These are phyloP conservation scores for Acyrthosiphon pisum DNA, from an alignment of 1,140 invertebrate species.

Conservation along the genomic window DNA sequence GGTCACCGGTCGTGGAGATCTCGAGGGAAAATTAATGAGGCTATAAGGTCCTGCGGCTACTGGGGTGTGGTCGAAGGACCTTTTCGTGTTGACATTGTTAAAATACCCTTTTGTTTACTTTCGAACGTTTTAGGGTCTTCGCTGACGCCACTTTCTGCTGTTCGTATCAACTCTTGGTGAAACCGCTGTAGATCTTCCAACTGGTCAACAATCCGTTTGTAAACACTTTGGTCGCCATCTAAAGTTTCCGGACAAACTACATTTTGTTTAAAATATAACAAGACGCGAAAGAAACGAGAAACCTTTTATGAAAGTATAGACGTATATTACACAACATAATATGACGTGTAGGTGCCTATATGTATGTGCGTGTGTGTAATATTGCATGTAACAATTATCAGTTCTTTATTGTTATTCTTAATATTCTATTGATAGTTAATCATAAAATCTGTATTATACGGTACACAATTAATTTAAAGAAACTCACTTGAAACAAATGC, in stretches of 20 bases:
- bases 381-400: background rate
- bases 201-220: conserved; percentile 31
- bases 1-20: background rate
- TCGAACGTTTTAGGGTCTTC: conserved; percentile 23
- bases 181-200: conserved; percentile 12
- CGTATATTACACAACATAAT: background rate
- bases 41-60: background rate
- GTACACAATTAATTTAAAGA: background rate
- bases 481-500: conserved; percentile 33
- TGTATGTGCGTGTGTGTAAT: background rate
- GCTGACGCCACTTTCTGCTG: conserved; percentile 26
- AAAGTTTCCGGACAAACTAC: background rate
- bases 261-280: background rate
- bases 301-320: background rate
- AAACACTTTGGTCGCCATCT: conserved; percentile 34
- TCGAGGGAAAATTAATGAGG: background rate
- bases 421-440: background rate
- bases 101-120: conserved; percentile 42
- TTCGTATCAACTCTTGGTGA: background rate
- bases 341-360: background rate
- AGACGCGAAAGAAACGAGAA: background rate
- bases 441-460: background rate
- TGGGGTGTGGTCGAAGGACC: background rate
- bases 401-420: conserved; percentile 6
- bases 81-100: conserved; percentile 22